These are phyloP conservation scores for Antheraea assamensis DNA, from an alignment of 2,888 invertebrate genomes.

Conservation along the genomic window DNA sequence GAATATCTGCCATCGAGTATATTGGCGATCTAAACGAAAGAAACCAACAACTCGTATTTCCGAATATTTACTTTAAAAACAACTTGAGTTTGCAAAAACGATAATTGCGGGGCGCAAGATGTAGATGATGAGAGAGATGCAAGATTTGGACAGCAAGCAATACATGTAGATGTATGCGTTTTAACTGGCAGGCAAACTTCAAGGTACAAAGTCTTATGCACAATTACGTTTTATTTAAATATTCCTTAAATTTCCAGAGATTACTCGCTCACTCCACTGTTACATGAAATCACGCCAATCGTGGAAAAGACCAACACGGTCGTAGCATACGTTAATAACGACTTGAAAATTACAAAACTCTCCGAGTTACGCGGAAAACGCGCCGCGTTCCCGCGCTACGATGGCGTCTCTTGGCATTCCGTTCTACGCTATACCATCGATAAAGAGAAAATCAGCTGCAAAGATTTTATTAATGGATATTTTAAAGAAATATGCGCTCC, in stretches of 20 bases:
- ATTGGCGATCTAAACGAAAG: too few species aligned
- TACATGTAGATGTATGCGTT: too few species aligned
- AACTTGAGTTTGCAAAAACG: too few species aligned
- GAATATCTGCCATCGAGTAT: too few species aligned
- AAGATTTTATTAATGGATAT: constrained; percentile 75
- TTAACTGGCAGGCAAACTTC: too few species aligned
- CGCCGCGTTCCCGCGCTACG: constrained; percentile 91
- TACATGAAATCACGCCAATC: constrained; percentile 84
- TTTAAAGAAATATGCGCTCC: constrained; percentile 87
- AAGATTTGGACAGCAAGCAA: too few species aligned
- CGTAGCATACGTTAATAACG: constrained; percentile 85
- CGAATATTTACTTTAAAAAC: too few species aligned
- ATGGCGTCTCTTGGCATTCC: constrained; percentile 87
- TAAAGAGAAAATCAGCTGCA: constrained; percentile 67
- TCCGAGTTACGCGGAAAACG: constrained; percentile 86
- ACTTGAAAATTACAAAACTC: constrained; percentile 81
- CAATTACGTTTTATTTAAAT: too few species aligned
- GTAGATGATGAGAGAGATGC: too few species aligned
- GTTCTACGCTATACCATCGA: constrained; percentile 70
- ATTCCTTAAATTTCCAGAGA: constrained; percentile 62
- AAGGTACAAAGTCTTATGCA: too few species aligned
- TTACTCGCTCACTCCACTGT: constrained; percentile 79
- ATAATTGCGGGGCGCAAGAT: too few species aligned
- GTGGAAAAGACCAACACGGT: constrained; percentile 83
- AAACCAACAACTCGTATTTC: too few species aligned